phyloP scores from a whole-genome alignment of 2,797 vertebrate species.

The Oreochromis grahami region DNA sequence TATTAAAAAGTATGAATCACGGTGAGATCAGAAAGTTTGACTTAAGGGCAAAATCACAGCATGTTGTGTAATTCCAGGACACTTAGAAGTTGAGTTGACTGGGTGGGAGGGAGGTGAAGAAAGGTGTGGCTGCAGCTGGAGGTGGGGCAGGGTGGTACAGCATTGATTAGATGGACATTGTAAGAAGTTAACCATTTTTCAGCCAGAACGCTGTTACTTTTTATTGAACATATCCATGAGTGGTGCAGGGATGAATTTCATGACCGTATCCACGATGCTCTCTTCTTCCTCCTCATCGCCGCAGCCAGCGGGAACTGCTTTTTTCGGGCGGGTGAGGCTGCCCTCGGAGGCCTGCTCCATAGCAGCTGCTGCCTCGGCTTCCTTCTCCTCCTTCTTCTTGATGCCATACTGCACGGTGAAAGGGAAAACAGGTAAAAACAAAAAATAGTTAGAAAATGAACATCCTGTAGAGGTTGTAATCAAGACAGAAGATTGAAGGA shows the following conservation, averaged over 20 bases:
- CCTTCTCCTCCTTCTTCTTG: constrained; percentile 91
- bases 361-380: constrained; percentile 93
- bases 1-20: constrained; percentile 24
- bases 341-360: constrained; percentile 95
- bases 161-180: constrained; percentile 23
- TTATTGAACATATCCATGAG: constrained; percentile 98
- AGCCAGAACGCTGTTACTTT: constrained; percentile 79
- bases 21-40: constrained; percentile 15
- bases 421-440: neutral
- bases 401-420: constrained; percentile 67
- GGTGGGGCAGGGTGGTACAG: constrained; percentile 9
- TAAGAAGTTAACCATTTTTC: constrained; percentile 28
- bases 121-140: constrained; percentile 32
- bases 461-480: rapidly evolving
- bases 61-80: constrained; percentile 29
- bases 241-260: constrained; percentile 96
- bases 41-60: constrained; percentile 43
- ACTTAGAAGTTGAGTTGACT: constrained; percentile 29
- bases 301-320: constrained; percentile 92
- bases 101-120: constrained; percentile 4
- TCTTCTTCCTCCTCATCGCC: constrained; percentile 94
- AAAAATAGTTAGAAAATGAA: neutral
- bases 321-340: constrained; percentile 94
- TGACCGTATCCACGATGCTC: constrained; percentile 97
- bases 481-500: neutral